phyloP scores from a whole-genome alignment of 2,113 vertebrate genomes.

The Synodontis membranacea region DNA sequence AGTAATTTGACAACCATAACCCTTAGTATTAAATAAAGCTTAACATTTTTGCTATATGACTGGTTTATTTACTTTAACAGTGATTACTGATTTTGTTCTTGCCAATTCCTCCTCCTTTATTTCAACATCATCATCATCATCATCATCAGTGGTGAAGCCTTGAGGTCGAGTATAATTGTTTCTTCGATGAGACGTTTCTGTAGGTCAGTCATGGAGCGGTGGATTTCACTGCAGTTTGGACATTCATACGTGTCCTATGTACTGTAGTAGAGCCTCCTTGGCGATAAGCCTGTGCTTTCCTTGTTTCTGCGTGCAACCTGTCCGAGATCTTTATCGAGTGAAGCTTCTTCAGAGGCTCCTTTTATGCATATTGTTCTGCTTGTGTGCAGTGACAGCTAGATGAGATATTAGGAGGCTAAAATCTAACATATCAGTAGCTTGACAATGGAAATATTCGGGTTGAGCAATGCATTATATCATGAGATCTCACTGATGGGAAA shows the following conservation, averaged over 20 bases:
- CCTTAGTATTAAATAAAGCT: too few relatives aligned
- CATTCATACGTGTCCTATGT: neutral
- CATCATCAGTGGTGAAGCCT: neutral
- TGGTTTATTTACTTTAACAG: neutral
- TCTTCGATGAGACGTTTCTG: neutral
- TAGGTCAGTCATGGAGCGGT: neutral
- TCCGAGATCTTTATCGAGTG: neutral
- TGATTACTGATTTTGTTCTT: neutral
- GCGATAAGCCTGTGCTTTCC: neutral
- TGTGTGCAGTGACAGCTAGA: neutral
- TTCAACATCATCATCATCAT: neutral
- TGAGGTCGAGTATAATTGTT: neutral
- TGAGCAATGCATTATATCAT: neutral
- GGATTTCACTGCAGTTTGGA: neutral
- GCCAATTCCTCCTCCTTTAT: neutral
- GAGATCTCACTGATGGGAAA: neutral
- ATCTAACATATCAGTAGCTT: neutral
- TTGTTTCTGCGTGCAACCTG: neutral
- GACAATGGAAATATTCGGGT: neutral
- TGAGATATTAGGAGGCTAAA: neutral
- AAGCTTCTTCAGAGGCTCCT: neutral
- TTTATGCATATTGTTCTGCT: neutral
- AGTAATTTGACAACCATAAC: too few relatives aligned
- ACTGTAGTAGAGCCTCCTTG: neutral
- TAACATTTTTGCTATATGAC: neutral